Conservation (phyloP, 2,888 invertebrate species). For the Phengaris arion region DNA sequence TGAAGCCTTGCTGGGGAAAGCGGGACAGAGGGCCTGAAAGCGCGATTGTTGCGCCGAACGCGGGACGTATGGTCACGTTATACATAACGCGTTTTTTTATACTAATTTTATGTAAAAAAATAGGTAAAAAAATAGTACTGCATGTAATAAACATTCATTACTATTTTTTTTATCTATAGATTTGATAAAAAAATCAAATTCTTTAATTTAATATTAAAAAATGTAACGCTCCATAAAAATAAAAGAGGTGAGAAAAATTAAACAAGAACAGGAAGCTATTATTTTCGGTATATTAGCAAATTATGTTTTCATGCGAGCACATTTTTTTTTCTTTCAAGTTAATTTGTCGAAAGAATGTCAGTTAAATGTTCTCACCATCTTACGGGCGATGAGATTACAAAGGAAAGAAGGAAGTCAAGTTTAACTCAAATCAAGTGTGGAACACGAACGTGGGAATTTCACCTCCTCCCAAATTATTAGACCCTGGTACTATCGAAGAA, state of each 20-base stretch:
- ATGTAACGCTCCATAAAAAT: neutral
- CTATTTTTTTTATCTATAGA: too few relatives aligned
- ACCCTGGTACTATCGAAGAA: slow-evolving; percentile 71
- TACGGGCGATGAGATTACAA: neutral
- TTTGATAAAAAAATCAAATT: too few relatives aligned
- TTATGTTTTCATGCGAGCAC: neutral
- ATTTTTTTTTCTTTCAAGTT: neutral
- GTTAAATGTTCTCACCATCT: slow-evolving; percentile 14
- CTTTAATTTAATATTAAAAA: too few relatives aligned
- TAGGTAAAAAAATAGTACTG: too few relatives aligned
- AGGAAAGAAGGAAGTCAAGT: slow-evolving; percentile 18
- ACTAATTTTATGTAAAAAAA: too few relatives aligned
- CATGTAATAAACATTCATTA: too few relatives aligned
- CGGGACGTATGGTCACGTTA: too few relatives aligned
- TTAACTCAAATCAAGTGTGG: slow-evolving; percentile 20
- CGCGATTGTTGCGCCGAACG: too few relatives aligned
- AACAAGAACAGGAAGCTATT: neutral
- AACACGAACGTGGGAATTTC: slow-evolving; percentile 46
- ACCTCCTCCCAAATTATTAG: slow-evolving; percentile 51
- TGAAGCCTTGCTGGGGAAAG: too few relatives aligned
- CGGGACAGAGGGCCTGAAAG: too few relatives aligned
- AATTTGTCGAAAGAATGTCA: neutral
- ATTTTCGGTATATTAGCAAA: slow-evolving; percentile 8
- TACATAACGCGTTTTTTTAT: too few relatives aligned
- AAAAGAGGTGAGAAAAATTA: neutral